Percentiles rank a stretch among this genome's conserved stretches.
These are phyloP conservation scores for Ammodytes marinus DNA, from an alignment of 2,113 vertebrate genomes.

Conservation along the genomic window DNA sequence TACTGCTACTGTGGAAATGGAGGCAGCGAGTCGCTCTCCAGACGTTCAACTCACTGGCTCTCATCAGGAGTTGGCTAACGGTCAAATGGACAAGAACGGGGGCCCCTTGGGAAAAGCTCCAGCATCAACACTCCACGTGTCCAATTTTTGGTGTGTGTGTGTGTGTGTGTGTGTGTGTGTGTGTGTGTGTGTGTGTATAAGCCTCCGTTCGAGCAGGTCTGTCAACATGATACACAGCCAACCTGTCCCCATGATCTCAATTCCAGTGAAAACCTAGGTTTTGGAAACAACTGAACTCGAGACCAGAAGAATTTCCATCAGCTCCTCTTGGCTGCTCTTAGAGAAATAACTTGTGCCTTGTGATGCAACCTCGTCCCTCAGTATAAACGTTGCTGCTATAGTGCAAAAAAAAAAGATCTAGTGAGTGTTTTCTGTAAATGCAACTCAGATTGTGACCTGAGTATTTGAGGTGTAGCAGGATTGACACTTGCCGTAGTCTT, in stretches of 20 bases:
- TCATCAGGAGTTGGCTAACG: slow-evolving; percentile 73
- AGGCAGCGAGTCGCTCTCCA: slow-evolving; percentile 62
- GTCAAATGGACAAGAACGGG: slow-evolving; percentile 70
- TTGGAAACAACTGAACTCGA: slow-evolving; percentile 61
- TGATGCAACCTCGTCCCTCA: slow-evolving; percentile 63
- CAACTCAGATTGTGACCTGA: not conserved
- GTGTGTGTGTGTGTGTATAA: slow-evolving; percentile 22
- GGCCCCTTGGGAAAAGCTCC: slow-evolving; percentile 74
- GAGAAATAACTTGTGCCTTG: slow-evolving; percentile 28
- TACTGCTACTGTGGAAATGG: slow-evolving; percentile 76
- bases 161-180: slow-evolving; percentile 22
- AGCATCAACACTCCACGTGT: slow-evolving; percentile 79
- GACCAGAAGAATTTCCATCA: slow-evolving; percentile 73
- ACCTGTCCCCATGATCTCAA: slow-evolving; percentile 53
- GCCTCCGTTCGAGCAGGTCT: slow-evolving; percentile 42
- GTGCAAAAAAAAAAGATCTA: slow-evolving; percentile 11
- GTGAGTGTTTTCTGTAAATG: not conserved
- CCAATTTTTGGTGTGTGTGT: slow-evolving; percentile 55
- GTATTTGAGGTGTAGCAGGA: slow-evolving; percentile 45
- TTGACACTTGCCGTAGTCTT: slow-evolving; percentile 67
- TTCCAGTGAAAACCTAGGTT: slow-evolving; percentile 61
- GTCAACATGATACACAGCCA: slow-evolving; percentile 57
- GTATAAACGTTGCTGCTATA: slow-evolving; percentile 38
- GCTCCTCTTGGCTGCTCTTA: slow-evolving; percentile 56
- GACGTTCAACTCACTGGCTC: slow-evolving; percentile 70